phyloP scores from a whole-genome alignment of 2,113 vertebrate genomes.

The Pseudois nayaur region DNA sequence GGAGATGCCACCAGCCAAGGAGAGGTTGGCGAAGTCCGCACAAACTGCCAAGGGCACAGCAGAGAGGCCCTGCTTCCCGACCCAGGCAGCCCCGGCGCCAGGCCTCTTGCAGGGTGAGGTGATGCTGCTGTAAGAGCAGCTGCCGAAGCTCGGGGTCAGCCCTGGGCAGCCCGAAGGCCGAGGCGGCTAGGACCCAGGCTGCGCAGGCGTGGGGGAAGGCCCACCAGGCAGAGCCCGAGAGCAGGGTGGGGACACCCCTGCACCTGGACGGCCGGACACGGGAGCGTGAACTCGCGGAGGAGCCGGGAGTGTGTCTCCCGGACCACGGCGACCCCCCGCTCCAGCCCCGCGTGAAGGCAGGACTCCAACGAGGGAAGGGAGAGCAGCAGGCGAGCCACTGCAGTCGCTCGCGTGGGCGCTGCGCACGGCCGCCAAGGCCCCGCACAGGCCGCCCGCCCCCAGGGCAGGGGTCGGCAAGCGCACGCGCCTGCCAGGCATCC shows the following conservation, averaged over 20 bases:
- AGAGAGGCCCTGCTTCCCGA: not conserved
- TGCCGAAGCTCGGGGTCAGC: not conserved
- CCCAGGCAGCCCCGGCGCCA: not conserved
- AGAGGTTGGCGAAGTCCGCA: not conserved
- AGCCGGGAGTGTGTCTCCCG: fast-evolving
- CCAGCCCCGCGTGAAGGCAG: not conserved
- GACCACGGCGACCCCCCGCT: not conserved
- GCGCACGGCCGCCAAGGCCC: not conserved
- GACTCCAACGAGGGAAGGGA: not conserved
- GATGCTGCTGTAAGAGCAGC: not conserved
- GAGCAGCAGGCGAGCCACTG: not conserved
- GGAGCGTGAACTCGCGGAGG: not conserved
- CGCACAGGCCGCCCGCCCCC: not conserved
- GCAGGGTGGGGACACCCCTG: not conserved
- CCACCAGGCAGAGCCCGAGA: not conserved
- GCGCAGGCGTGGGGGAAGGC: not conserved
- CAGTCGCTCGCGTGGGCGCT: not conserved
- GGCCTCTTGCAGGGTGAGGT: not conserved
- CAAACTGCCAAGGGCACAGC: not conserved
- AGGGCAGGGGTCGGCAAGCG: not conserved
- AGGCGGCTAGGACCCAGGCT: not conserved
- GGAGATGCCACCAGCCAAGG: not conserved
- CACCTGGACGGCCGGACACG: not conserved
- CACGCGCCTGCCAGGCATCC: fast-evolving
- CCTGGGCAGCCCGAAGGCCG: not conserved